Percentiles rank a stretch among this genome's conserved stretches.
These are phyloP conservation scores for Capreolus pygargus DNA, from an alignment of 2,113 vertebrate genomes.

Conservation along the genomic window DNA sequence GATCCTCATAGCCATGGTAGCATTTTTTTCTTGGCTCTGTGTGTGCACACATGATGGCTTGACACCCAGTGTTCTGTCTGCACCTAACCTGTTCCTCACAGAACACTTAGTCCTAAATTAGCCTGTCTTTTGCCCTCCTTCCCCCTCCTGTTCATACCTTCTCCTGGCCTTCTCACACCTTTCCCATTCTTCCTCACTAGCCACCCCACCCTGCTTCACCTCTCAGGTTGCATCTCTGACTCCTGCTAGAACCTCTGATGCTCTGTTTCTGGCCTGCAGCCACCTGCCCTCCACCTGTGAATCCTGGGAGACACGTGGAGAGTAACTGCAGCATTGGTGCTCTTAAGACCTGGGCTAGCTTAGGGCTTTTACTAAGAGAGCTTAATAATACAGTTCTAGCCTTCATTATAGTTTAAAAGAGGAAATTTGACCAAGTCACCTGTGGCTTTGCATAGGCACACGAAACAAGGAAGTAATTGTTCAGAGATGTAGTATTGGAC, in stretches of 20 bases:
- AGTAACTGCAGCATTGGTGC: background rate
- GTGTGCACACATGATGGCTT: background rate
- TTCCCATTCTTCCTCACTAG: background rate
- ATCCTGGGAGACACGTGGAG: background rate
- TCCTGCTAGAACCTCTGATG: background rate
- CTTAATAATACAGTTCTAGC: background rate
- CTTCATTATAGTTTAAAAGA: background rate
- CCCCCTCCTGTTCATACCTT: background rate
- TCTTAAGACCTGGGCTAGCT: background rate
- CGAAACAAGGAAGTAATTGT: slow-evolving; percentile 51
- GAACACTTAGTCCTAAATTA: background rate
- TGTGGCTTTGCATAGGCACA: background rate
- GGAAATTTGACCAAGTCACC: slow-evolving; percentile 19
- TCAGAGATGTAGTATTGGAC: background rate
- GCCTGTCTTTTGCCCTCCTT: background rate
- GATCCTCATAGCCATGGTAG: background rate
- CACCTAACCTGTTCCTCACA: background rate
- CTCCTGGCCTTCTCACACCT: background rate
- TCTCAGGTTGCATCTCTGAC: background rate
- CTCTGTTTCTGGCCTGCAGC: background rate
- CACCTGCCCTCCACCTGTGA: background rate
- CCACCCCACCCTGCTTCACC: background rate
- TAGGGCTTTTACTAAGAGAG: background rate
- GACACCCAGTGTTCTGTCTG: background rate
- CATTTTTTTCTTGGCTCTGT: background rate